Evolutionary conservation across 2,113 vertebrate genomes (phyloP).

Genomic region (Phaetusa simplex): DNA sequence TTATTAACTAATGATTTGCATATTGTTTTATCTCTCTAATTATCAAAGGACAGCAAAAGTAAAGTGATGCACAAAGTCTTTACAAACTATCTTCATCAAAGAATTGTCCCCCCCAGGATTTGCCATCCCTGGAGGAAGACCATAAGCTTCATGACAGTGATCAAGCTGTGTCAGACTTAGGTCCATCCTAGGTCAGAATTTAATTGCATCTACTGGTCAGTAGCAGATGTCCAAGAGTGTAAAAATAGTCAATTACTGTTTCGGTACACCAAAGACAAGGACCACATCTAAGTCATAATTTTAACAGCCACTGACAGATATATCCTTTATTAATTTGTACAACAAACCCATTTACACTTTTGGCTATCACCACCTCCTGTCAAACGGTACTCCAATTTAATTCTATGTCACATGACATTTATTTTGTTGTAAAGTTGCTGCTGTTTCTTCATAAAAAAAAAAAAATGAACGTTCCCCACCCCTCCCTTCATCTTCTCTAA

Average conservation of each 20-base stretch:
- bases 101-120: not conserved
- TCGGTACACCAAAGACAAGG: not conserved
- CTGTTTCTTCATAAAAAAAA: not conserved
- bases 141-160: not conserved
- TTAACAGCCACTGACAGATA: not conserved
- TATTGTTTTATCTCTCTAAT: not conserved
- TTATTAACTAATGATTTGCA: constrained; percentile 17
- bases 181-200: not conserved
- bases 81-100: not conserved
- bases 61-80: not conserved
- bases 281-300: not conserved
- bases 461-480: not conserved
- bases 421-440: not conserved
- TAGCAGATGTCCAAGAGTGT: not conserved
- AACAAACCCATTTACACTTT: not conserved
- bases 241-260: not conserved
- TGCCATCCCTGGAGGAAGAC: not conserved
- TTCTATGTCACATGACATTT: accelerated
- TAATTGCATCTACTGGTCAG: not conserved
- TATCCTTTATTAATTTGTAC: not conserved
- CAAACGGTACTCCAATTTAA: not conserved
- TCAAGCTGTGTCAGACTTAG: not conserved
- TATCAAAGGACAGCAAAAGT: not conserved
- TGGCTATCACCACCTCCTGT: not conserved
- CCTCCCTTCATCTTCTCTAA: not conserved